Percentiles rank a stretch among this genome's conserved stretches.
Conservation (phyloP, 2,888 invertebrate genomes). For the Dromius quadrimaculatus region DNA sequence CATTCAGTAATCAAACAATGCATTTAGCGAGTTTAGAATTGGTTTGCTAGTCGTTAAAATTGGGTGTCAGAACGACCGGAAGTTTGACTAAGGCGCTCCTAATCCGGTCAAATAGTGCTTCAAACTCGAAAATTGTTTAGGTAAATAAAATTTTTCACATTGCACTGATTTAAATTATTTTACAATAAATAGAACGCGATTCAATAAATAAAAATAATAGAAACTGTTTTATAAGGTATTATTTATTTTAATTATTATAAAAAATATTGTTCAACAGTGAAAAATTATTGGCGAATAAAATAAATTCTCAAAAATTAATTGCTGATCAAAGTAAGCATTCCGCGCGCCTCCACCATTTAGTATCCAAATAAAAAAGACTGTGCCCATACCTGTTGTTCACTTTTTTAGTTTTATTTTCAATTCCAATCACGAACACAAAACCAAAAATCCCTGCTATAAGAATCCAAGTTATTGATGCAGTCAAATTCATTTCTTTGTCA, state of each 20-base stretch:
- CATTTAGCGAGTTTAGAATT: conserved; percentile 33
- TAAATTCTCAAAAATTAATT: too few relatives aligned
- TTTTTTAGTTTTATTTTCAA: conserved; percentile 20
- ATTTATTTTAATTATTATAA: too few relatives aligned
- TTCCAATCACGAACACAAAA: conserved; percentile 26
- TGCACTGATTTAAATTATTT: conserved; percentile 1
- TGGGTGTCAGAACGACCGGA: conserved; percentile 41
- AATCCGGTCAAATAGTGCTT: conserved; percentile 41
- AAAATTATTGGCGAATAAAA: too few relatives aligned
- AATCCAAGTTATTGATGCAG: neutral
- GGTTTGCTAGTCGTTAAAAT: too few relatives aligned
- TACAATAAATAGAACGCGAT: too few relatives aligned
- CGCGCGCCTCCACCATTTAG: too few relatives aligned
- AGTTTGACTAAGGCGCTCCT: conserved; percentile 41
- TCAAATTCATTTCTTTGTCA: neutral
- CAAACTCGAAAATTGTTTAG: conserved; percentile 13
- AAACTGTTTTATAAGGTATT: too few relatives aligned
- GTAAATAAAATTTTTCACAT: neutral
- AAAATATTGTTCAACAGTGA: too few relatives aligned
- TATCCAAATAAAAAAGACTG: too few relatives aligned
- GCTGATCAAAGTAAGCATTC: too few relatives aligned
- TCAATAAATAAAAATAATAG: too few relatives aligned
- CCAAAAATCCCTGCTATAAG: conserved; percentile 27
- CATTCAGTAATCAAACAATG: conserved; percentile 16
- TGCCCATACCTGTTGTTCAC: conserved; percentile 1